These are phyloP conservation scores for Strix occidentalis DNA, from an alignment of 2,797 vertebrate species.

Conservation along the genomic window DNA sequence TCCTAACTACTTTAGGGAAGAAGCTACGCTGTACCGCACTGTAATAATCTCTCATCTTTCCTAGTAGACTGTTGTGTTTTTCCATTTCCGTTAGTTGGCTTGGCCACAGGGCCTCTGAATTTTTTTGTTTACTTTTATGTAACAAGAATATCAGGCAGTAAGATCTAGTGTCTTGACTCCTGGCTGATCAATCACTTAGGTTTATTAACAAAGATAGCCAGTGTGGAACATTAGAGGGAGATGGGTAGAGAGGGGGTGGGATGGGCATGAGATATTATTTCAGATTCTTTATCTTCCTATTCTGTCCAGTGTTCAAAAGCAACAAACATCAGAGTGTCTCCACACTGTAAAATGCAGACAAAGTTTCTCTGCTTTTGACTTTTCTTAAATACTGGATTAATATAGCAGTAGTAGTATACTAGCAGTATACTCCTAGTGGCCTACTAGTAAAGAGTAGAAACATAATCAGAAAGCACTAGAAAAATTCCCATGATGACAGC, in stretches of 20 bases:
- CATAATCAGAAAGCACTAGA: not conserved
- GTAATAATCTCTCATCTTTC: not conserved
- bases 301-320: not conserved
- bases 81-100: not conserved
- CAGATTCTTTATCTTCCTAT: not conserved
- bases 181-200: not conserved
- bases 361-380: not conserved
- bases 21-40: not conserved
- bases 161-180: not conserved
- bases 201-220: not conserved
- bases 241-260: not conserved
- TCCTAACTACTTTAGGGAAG: not conserved
- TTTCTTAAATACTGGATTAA: not conserved
- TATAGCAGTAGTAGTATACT: not conserved
- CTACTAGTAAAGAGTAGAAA: not conserved
- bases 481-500: not conserved
- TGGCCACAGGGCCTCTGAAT: not conserved
- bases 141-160: not conserved
- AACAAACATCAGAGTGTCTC: not conserved
- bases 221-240: not conserved
- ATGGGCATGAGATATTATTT: not conserved
- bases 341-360: not conserved
- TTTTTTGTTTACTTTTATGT: conserved; percentile 12
- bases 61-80: not conserved
- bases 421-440: not conserved